Evolutionary conservation across 2,888 invertebrate genomes (phyloP), one percentile per base, ranked within the genome.

Genomic region (Caenorhabditis zanzibari): DNA sequence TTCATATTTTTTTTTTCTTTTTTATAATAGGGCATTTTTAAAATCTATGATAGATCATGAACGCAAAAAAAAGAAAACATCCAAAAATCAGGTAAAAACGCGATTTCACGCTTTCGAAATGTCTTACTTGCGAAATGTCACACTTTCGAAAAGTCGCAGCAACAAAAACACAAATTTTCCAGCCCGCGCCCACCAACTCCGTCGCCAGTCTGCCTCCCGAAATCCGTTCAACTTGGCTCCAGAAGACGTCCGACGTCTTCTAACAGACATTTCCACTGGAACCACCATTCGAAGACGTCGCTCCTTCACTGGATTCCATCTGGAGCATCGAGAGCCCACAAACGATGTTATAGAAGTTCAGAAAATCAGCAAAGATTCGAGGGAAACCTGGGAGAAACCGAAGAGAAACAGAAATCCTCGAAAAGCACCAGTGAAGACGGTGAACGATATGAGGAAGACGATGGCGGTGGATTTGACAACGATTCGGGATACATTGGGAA

Each of bases 391-490:
- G 77, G 58, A 71, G 7, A 35, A 54, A 14, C 58, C 64, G 32
- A 26, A 54, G 26, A 22, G 14, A 26, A 12, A 2, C 12, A 12
- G 28, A 49, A 49, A 24, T 3, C 26, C 24, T 32, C 32, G 32
- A 7, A 72, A 59, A 35, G 54, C 52, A 0, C 47, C 49, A 22
- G 61, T 49, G 19, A 73, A 61, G n/a, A 41, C 63, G 12, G 56
- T 81, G 9, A 81, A 81, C 26, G 73, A 73, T 28, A 74, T 68
- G 73, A 26, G 73, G 35, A 81, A 81, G 59, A 75, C 81, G 12
- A 72, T 82, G 63, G 41, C 81, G 0, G 22, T 38, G 24, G 71
- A 74, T 38, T 59, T 82, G 47, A 73, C 71, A 28, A 22, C 10
- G 5, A 82, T 82, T 9, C 63, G 71, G 1, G 41, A 76, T 14